These are phyloP conservation scores for Drosophila repleta DNA, from an alignment of 1,140 invertebrate genomes.

Conservation along the genomic window DNA sequence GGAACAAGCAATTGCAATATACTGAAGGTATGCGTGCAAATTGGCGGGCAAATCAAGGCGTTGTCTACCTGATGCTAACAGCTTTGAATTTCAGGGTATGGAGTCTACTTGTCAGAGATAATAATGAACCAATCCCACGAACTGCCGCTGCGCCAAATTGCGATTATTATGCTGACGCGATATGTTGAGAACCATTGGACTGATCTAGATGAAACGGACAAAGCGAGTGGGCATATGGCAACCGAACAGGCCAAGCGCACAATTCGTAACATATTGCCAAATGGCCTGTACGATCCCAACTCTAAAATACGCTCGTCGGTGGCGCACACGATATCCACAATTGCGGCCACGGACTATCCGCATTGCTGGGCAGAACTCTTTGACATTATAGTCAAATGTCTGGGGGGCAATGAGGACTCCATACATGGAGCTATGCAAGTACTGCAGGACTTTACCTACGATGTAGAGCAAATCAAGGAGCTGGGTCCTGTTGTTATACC, in stretches of 20 bases:
- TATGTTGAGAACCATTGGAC: slow-evolving; percentile 91
- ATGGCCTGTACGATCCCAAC: slow-evolving; percentile 88
- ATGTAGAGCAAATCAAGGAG: slow-evolving; percentile 89
- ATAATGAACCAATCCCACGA: slow-evolving; percentile 88
- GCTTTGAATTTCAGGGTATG: slow-evolving; percentile 86
- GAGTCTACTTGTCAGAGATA: slow-evolving; percentile 89
- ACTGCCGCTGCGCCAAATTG: slow-evolving; percentile 88
- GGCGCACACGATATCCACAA: slow-evolving; percentile 90
- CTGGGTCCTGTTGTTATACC: slow-evolving; percentile 90
- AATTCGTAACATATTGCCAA: slow-evolving; percentile 88
- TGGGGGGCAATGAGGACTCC: slow-evolving; percentile 86
- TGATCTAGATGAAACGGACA: slow-evolving; percentile 83
- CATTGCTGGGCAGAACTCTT: slow-evolving; percentile 91
- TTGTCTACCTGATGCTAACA: slow-evolving; percentile 5
- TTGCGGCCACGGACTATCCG: slow-evolving; percentile 92
- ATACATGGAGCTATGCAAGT: slow-evolving; percentile 92
- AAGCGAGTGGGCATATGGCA: slow-evolving; percentile 78
- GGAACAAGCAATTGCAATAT: slow-evolving; percentile 79
- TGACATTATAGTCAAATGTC: slow-evolving; percentile 88
- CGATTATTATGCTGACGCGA: slow-evolving; percentile 90
- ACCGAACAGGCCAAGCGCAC: slow-evolving; percentile 86
- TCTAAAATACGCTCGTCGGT: slow-evolving; percentile 90
- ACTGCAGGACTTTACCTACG: slow-evolving; percentile 89
- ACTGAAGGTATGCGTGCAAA: slow-evolving; percentile 74
- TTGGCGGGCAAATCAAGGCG: slow-evolving; percentile 46